Conservation (phyloP, 2,888 invertebrate genomes). For the Euclidia mi region DNA sequence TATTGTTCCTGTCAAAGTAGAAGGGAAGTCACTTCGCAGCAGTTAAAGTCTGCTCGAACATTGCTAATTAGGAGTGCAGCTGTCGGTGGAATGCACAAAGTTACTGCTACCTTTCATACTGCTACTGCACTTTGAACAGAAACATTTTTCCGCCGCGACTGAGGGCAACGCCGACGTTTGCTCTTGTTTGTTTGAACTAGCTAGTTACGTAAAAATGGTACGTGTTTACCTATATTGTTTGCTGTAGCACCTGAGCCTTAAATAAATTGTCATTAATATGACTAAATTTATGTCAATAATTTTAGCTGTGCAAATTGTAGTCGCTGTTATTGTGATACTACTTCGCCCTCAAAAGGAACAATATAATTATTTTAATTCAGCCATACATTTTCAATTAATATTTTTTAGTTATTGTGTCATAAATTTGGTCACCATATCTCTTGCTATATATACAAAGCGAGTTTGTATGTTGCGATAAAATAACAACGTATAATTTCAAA, state of each 20-base stretch:
- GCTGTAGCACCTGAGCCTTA: not conserved
- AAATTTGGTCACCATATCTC: too few species aligned
- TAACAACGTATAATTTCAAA: too few species aligned
- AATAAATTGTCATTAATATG: too few species aligned
- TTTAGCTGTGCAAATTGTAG: too few species aligned
- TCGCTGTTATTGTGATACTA: too few species aligned
- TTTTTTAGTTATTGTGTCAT: too few species aligned
- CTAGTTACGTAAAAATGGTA: constrained; percentile 48
- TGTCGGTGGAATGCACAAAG: constrained; percentile 60
- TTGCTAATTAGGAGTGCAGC: constrained; percentile 74
- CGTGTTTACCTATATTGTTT: constrained; percentile 3
- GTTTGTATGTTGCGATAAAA: too few species aligned
- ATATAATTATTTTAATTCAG: too few species aligned
- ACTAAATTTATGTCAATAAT: too few species aligned
- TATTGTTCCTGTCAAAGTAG: constrained; percentile 37
- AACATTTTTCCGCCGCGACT: constrained; percentile 68
- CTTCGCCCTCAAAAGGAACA: too few species aligned
- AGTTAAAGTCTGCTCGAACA: constrained; percentile 55
- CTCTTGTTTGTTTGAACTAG: constrained; percentile 60
- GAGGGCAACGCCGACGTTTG: constrained; percentile 59
- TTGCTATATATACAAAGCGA: too few species aligned
- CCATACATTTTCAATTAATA: too few species aligned
- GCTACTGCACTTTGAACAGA: constrained; percentile 61
- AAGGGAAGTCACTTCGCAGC: constrained; percentile 28
- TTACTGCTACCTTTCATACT: constrained; percentile 66